Evolutionary conservation across 2,797 vertebrate genomes (phyloP).

Genomic region (Galaxias olidus): DNA sequence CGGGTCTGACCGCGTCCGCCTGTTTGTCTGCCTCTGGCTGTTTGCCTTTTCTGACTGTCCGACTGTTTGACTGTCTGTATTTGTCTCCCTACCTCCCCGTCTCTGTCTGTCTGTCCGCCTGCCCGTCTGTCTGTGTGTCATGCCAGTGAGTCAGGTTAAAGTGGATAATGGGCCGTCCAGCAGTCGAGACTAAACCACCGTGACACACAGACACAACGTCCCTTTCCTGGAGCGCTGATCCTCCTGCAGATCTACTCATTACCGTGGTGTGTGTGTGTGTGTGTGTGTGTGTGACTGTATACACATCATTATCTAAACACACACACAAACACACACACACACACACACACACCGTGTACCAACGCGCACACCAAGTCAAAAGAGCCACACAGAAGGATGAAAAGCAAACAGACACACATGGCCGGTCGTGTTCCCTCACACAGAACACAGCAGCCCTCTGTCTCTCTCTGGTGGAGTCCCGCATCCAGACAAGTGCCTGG

Average conservation of each 20-base stretch:
- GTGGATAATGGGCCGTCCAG: too few relatives aligned
- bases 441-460: constrained; percentile 1
- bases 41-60: constrained; percentile 14
- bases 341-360: too few relatives aligned
- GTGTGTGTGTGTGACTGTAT: neutral
- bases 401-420: too few relatives aligned
- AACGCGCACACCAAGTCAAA: too few relatives aligned
- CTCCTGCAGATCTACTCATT: too few relatives aligned
- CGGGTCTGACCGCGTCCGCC: constrained; percentile 23
- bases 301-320: neutral
- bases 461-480: neutral
- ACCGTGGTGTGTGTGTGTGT: neutral
- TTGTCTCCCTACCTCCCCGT: too few relatives aligned
- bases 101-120: neutral
- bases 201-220: too few relatives aligned
- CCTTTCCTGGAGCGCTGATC: too few relatives aligned
- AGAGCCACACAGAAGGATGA: too few relatives aligned
- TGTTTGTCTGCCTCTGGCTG: constrained; percentile 7
- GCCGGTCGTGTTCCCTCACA: neutral
- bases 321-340: too few relatives aligned
- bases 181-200: too few relatives aligned
- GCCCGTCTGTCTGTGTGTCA: neutral
- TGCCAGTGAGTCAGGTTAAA: too few relatives aligned
- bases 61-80: constrained; percentile 7
- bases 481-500: neutral